Evolutionary conservation across 2,113 vertebrate genomes (phyloP).

Genomic region (Antigone vipio): DNA sequence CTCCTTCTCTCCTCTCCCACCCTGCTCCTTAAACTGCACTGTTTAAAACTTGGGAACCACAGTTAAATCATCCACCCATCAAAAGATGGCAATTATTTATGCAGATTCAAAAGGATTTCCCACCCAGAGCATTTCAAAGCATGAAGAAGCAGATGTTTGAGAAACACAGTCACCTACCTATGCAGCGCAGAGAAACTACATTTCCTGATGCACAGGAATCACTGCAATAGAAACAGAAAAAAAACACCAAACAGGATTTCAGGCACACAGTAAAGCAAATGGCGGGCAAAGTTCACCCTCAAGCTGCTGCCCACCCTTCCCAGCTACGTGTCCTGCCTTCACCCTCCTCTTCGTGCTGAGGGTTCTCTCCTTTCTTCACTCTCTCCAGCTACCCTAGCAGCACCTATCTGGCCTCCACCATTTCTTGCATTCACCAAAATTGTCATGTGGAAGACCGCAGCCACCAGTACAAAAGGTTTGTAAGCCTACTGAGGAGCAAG

Average conservation of each 20-base stretch:
- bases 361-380: background rate
- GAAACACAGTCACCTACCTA: conserved; percentile 54
- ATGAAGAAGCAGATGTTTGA: background rate
- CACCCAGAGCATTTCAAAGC: background rate
- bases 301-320: background rate
- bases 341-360: background rate
- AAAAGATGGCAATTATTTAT: background rate
- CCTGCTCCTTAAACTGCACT: background rate
- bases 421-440: background rate
- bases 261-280: background rate
- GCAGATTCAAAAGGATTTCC: background rate
- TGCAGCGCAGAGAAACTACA: conserved; percentile 74
- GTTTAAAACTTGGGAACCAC: background rate
- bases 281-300: background rate
- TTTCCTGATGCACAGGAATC: conserved; percentile 47
- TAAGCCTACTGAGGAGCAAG: background rate
- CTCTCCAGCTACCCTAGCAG: background rate
- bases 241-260: background rate
- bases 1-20: background rate
- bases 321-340: background rate
- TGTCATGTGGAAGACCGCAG: background rate
- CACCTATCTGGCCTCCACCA: background rate
- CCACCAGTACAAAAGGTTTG: background rate
- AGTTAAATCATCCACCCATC: background rate
- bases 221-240: conserved; percentile 28